Base-by-base conservation (phyloP, 2,113 vertebrate species). In the Forbesichthys papilliferus region DNA sequence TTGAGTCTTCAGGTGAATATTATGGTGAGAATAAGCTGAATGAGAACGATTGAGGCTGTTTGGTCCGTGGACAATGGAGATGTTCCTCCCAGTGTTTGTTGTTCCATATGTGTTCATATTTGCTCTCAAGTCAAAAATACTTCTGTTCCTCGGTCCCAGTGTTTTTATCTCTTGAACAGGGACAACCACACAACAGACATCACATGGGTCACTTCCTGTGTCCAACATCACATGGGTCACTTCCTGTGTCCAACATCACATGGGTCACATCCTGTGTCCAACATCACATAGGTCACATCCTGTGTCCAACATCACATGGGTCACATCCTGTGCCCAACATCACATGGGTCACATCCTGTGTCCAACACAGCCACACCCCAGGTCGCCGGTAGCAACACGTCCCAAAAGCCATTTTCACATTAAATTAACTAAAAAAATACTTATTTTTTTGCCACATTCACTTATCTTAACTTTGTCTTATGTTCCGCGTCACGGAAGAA, bases 401-500 rank as follows among this genome's bases (percentile, higher is more conserved):
- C 81, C 75, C 64, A 79, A 88, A 86, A 57, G 89, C 89, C 88
- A 82, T 82, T 85, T 84, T 68, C 86, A 84, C 83, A 75, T 78
- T 51, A 81, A 85, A 75, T 53, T 36, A 88, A 88, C 86, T 87
- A 86, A 87, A 89, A 91, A 91, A 89, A 88, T 88, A 90, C 75
- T 84, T 84, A 42, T 42, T 77, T 51, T 83, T 92, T 27, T 3
- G 2, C 81, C 84, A 93, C 92, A 93, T 93, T 93, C 91, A 92
- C 84, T 64, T 89, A 90, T 86, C 87, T 89, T 91, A 89, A 81
- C 87, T 86, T 86, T 78, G 86, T 85, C 85, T 79, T 76, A 81
- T 87, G 13, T 88, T 85, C 76, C 85, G 90, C 83, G 78, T 69
- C 77, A 86, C 86, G 81, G 81, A 75, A 88, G 81, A 86, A 78